These are phyloP conservation scores for Micronisus gabar DNA, from an alignment of 2,113 vertebrate species.

Conservation along the genomic window DNA sequence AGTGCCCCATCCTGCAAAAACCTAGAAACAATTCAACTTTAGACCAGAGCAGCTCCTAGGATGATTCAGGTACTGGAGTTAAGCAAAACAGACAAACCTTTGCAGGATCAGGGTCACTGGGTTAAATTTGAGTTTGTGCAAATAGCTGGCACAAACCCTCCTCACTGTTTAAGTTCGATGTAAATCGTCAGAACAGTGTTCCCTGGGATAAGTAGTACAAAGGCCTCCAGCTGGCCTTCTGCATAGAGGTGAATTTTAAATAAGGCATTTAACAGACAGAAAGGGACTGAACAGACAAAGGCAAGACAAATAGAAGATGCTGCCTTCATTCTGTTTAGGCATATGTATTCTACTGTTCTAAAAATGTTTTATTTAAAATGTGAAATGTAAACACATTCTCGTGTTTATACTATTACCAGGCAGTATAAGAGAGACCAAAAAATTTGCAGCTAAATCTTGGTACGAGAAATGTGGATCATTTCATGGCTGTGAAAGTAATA, in stretches of 20 bases:
- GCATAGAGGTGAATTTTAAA: constrained; percentile 45
- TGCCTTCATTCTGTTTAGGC: constrained; percentile 48
- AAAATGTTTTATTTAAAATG: constrained; percentile 61
- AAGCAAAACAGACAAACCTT: constrained; percentile 13
- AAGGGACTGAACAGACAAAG: constrained; percentile 5
- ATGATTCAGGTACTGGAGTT: constrained; percentile 10
- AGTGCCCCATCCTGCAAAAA: background rate
- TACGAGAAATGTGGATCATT: constrained; percentile 25
- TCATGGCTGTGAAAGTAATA: constrained; percentile 48
- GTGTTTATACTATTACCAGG: constrained; percentile 60
- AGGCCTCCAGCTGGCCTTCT: constrained; percentile 22
- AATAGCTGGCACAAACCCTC: background rate
- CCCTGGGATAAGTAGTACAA: background rate
- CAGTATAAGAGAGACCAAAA: constrained; percentile 49
- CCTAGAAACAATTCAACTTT: background rate
- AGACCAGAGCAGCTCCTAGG: background rate
- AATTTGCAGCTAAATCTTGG: constrained; percentile 10
- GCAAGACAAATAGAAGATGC: constrained; percentile 53
- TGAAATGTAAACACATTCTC: constrained; percentile 63
- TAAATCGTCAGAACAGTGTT: constrained; percentile 15
- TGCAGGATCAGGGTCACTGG: background rate
- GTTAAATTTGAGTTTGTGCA: constrained; percentile 22
- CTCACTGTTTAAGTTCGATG: background rate
- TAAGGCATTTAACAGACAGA: constrained; percentile 17
- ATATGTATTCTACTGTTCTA: constrained; percentile 56